phyloP scores from a whole-genome alignment of 1,140 invertebrate species.

The Temnothorax curvispinosus region DNA sequence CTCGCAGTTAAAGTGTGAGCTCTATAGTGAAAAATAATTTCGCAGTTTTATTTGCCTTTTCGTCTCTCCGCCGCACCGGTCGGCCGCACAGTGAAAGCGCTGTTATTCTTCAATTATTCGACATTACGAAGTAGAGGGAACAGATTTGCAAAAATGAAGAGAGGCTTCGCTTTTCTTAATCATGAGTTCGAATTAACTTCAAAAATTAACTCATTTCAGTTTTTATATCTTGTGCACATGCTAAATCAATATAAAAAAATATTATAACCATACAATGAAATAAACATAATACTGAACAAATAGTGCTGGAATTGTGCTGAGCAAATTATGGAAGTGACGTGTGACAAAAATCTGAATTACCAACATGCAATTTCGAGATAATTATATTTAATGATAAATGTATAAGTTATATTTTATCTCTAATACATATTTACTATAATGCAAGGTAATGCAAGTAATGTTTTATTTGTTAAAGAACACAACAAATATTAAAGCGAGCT shows the following conservation, averaged over 20 bases:
- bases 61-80: background rate
- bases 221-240: no score
- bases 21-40: slow-evolving; percentile 43
- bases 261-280: background rate
- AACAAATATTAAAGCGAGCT: background rate
- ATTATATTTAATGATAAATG: background rate
- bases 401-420: background rate
- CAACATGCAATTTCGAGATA: background rate
- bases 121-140: slow-evolving; percentile 19
- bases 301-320: background rate
- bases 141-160: slow-evolving; percentile 36
- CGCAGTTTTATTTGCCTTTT: slow-evolving; percentile 45
- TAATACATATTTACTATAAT: slow-evolving; percentile 14
- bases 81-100: background rate
- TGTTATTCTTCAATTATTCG: slow-evolving; percentile 34
- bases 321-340: background rate
- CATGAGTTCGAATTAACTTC: slow-evolving; percentile 2
- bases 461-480: background rate
- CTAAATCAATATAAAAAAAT: background rate
- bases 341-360: background rate
- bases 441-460: background rate
- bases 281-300: background rate
- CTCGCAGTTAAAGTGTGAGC: slow-evolving; percentile 17
- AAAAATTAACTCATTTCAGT: slow-evolving; percentile 19
- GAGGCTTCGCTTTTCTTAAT: slow-evolving; percentile 4